These are phyloP conservation scores for Hipposideros armiger DNA, from an alignment of 2,113 vertebrate species.

Conservation along the genomic window DNA sequence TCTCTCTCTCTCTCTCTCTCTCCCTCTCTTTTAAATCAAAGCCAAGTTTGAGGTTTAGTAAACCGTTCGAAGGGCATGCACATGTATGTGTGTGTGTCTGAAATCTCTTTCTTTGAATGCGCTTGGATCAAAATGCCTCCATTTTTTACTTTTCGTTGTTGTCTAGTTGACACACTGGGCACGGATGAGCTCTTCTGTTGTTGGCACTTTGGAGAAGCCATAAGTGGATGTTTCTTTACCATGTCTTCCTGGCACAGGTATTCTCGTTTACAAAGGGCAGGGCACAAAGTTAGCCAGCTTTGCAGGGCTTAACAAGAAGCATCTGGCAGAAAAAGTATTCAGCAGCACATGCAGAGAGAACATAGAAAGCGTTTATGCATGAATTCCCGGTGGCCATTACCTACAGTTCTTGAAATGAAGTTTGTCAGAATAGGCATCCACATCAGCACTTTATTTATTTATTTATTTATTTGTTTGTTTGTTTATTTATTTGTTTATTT, in stretches of 20 bases:
- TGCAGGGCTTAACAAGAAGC: constrained; percentile 33
- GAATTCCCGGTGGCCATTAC: background rate
- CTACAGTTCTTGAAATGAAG: constrained; percentile 1
- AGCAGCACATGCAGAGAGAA: background rate
- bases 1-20: fast-evolving
- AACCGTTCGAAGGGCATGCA: background rate
- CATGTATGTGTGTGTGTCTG: background rate
- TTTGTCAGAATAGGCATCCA: constrained; percentile 2
- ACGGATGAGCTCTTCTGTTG: background rate
- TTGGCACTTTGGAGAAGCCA: background rate
- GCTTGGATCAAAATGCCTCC: background rate
- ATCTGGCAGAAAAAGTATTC: constrained; percentile 32
- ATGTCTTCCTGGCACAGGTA: background rate
- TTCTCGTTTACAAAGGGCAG: background rate
- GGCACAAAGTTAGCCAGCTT: background rate
- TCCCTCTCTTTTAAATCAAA: background rate
- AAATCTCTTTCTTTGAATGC: background rate
- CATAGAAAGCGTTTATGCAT: background rate
- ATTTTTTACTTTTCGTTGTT: background rate
- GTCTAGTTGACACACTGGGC: background rate
- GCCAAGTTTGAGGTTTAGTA: background rate
- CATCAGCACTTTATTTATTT: constrained; percentile 29
- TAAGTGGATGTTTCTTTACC: fast-evolving
- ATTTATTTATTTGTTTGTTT: no score
- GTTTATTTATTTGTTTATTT: no score